Evolutionary conservation across 2,113 vertebrate genomes (phyloP).

Genomic region (Chloebia gouldiae): DNA sequence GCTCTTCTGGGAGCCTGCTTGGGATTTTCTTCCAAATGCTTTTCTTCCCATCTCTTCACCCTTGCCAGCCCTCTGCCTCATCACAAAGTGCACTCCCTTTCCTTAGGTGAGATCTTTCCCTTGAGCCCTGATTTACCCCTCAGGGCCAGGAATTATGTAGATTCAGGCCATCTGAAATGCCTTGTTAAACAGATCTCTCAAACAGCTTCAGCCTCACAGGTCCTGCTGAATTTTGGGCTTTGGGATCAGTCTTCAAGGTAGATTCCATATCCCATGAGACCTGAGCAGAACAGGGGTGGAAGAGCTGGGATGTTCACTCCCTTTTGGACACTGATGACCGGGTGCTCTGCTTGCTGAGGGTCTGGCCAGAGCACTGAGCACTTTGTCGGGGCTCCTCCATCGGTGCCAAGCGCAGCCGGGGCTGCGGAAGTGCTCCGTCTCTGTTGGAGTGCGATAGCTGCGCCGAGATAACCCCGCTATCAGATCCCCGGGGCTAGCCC

Average conservation of each 20-base stretch:
- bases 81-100: not conserved
- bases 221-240: not conserved
- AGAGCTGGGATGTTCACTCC: rapidly evolving
- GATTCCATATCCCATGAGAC: rapidly evolving
- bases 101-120: not conserved
- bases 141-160: rapidly evolving
- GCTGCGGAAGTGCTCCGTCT: not conserved
- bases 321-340: rapidly evolving
- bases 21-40: not conserved
- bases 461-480: not conserved
- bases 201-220: not conserved
- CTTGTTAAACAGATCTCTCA: not conserved
- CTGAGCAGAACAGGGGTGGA: rapidly evolving
- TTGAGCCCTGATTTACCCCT: not conserved
- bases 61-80: not conserved
- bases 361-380: not conserved
- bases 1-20: rapidly evolving
- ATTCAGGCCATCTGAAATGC: not conserved
- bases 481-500: not conserved
- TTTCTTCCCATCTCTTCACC: not conserved
- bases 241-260: not conserved
- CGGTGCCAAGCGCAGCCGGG: rapidly evolving
- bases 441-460: not conserved
- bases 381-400: not conserved
- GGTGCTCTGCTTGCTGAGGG: not conserved